Evolutionary conservation across 2,113 vertebrate genomes (phyloP), one percentile per base, ranked within the genome.

Genomic region (Athene noctua): DNA sequence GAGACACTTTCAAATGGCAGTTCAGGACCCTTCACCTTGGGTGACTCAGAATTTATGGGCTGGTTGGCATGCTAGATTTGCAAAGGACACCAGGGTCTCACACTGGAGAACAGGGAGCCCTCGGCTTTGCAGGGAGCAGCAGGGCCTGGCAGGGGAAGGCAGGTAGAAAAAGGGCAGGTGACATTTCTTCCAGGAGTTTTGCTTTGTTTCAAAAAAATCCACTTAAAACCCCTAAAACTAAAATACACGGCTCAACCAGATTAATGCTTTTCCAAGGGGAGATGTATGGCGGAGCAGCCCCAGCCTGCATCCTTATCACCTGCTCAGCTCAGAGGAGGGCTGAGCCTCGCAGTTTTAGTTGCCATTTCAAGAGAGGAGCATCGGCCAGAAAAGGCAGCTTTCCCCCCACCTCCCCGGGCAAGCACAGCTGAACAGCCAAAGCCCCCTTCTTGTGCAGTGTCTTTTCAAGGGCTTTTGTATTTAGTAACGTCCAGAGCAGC

Each of bases 241-340:
- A 66, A 74, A 9, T 6, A 26, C 18, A 5, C 0, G 0, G 5
- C 34, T 59, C 49, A 57, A 7, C 0, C 18, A 23, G 21, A 15
- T 21, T 2, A 27, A 12, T 8, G 10, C 6, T 32, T 34, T 26
- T 26, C 66, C 36, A 42, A 46, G 30, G 14, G 62, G 32, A 78
- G 65, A 20, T 61, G 71, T 44, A 11, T 1, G 49, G 4, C 3
- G 1, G 46, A 32, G 63, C 86, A 44, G 34, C 49, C 66, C 61
- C 44, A 58, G 21, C 58, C 72, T 4, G 1, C 73, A 19, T 26
- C 0, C 0, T 3, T 22, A 3, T 1, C 59, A 11, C 18, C 55
- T 22, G 40, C 59, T 66, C 82, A 54, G 51, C 55, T 70, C 55
- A 21, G 3, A 11, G 4, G 27, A 47, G 14, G 14, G 12, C 68